These are phyloP conservation scores for Raja brachyura DNA, from an alignment of 2,113 vertebrate genomes.

Conservation along the genomic window DNA sequence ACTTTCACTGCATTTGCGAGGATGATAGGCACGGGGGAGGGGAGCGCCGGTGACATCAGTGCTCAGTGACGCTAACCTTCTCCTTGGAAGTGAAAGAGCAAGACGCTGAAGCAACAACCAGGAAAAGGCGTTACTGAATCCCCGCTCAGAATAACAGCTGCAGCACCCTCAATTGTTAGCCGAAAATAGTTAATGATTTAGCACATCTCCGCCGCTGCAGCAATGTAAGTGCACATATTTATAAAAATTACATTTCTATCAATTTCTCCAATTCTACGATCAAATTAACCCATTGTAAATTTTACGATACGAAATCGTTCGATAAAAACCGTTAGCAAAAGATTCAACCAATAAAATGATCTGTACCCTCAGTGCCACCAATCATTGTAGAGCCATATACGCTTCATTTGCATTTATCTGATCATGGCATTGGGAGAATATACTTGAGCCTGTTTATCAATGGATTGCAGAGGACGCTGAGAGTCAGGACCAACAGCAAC, in stretches of 20 bases:
- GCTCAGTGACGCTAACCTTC: slow-evolving; percentile 28
- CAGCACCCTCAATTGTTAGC: not conserved
- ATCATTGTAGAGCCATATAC: not conserved
- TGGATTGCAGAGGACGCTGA: not conserved
- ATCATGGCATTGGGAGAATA: not conserved
- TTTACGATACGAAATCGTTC: not conserved
- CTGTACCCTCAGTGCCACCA: not conserved
- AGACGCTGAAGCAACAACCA: slow-evolving; percentile 10
- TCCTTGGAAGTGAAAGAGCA: slow-evolving; percentile 8
- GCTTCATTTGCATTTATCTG: not conserved
- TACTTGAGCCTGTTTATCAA: not conserved
- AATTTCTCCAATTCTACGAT: not conserved
- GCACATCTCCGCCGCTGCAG: not conserved
- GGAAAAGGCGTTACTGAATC: slow-evolving; percentile 15
- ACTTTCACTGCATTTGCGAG: slow-evolving; percentile 30
- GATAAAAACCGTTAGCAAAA: not conserved
- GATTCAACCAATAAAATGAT: not conserved
- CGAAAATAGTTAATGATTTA: slow-evolving; percentile 11
- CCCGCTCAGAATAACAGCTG: not conserved
- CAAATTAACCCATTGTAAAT: not conserved
- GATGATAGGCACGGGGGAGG: slow-evolving; percentile 30
- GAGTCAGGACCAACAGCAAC: not conserved
- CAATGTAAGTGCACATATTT: not conserved
- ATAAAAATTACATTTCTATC: not conserved
- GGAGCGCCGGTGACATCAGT: slow-evolving; percentile 26